Evolutionary conservation across 2,797 vertebrate species (phyloP).

Genomic region (Melanotaenia boesemani): DNA sequence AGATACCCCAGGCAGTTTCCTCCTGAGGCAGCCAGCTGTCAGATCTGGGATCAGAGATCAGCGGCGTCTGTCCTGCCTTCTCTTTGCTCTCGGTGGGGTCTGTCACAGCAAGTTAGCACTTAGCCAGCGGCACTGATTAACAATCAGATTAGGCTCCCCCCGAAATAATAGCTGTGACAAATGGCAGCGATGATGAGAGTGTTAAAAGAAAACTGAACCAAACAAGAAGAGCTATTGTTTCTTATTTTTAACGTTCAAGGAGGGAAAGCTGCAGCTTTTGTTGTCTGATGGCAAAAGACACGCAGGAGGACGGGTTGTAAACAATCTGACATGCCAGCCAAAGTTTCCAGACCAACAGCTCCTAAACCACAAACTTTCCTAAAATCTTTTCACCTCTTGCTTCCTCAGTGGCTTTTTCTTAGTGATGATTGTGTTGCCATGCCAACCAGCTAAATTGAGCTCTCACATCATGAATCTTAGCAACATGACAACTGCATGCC

Average conservation of each 20-base stretch:
- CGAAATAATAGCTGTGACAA: slow-evolving; percentile 38
- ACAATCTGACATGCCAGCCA: not conserved
- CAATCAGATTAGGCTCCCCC: slow-evolving; percentile 60
- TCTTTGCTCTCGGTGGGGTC: slow-evolving; percentile 68
- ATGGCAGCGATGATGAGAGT: slow-evolving; percentile 9
- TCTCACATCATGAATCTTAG: not conserved
- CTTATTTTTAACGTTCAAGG: not conserved
- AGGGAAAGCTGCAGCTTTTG: not conserved
- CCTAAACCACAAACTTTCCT: not conserved
- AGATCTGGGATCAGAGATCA: slow-evolving; percentile 77
- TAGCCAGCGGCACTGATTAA: slow-evolving; percentile 62
- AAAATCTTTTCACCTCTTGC: not conserved
- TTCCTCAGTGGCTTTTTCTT: not conserved
- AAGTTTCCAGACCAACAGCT: not conserved
- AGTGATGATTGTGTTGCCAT: slow-evolving; percentile 1
- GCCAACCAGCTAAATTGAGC: not conserved
- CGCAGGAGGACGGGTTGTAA: not conserved
- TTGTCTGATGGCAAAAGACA: not conserved
- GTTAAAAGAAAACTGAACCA: slow-evolving; percentile 14
- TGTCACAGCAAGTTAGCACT: slow-evolving; percentile 73
- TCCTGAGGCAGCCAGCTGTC: slow-evolving; percentile 73
- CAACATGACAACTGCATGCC: not conserved
- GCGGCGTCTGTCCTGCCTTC: slow-evolving; percentile 53
- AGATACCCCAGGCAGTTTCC: slow-evolving; percentile 70
- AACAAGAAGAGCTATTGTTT: slow-evolving; percentile 1